A percentile compares a stretch with the other conserved stretches of the same genome.
Conservation (phyloP, 2,113 vertebrate species). For the Electrona antarctica region DNA sequence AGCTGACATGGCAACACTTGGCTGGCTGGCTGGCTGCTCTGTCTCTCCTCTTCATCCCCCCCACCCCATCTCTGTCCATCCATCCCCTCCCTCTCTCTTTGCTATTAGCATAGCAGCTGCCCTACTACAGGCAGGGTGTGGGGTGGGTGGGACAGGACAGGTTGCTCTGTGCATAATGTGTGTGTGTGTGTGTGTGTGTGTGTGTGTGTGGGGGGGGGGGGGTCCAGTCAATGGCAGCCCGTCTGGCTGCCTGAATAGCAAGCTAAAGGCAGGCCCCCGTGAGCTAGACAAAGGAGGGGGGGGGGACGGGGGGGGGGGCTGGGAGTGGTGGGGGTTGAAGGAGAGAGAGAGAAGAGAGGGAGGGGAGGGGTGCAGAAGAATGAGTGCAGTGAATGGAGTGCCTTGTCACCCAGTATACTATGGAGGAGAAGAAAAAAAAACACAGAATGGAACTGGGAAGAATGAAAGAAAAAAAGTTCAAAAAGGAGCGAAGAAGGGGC, state of each 20-base stretch:
- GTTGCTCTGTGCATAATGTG: constrained; percentile 73
- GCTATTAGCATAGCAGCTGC: constrained; percentile 99
- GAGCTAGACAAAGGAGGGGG: constrained; percentile 76
- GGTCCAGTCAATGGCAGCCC: constrained; percentile 81
- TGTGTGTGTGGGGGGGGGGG: constrained; percentile 64
- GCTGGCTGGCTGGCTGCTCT: constrained; percentile 51
- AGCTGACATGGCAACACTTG: no score
- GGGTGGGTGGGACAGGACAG: constrained; percentile 78
- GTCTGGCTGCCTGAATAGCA: constrained; percentile 90
- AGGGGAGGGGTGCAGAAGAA: constrained; percentile 71
- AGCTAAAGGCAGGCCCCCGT: constrained; percentile 79
- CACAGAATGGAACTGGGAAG: constrained; percentile 79
- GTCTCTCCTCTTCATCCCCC: constrained; percentile 70
- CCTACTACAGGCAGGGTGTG: constrained; percentile 77
- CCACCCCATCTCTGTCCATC: constrained; percentile 43
- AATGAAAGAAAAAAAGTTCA: constrained; percentile 81
- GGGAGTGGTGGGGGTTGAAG: constrained; percentile 57
- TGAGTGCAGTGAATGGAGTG: constrained; percentile 80
- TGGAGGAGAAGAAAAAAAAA: constrained; percentile 76
- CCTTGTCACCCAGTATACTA: constrained; percentile 74
- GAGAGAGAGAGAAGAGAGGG: constrained; percentile 17
- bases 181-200: constrained; percentile 54
- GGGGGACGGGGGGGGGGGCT: constrained; percentile 59
- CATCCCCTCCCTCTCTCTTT: constrained; percentile 58
- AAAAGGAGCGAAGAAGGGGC: constrained; percentile 77